Evolutionary conservation across 1,140 invertebrate species (phyloP).

Genomic region (Batillaria attramentaria): DNA sequence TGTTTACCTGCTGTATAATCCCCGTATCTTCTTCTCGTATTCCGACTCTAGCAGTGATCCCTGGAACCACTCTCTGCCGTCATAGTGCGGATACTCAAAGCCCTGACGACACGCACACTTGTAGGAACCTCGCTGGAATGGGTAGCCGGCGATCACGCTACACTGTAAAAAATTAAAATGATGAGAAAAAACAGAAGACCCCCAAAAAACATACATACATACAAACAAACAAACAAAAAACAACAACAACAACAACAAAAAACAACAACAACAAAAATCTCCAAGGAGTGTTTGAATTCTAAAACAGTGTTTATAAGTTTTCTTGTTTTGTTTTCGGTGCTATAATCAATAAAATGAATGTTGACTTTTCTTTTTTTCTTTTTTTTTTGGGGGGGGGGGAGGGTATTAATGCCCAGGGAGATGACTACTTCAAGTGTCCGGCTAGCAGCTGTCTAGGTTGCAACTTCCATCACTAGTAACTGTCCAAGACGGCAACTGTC

Average conservation of each 20-base stretch:
- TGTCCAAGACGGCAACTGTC: not conserved
- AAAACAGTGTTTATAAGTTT: no score
- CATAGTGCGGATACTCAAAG: conserved; percentile 52
- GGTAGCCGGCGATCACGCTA: conserved; percentile 39
- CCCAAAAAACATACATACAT: no score
- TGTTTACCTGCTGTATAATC: conserved; percentile 55
- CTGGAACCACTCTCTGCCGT: conserved; percentile 52
- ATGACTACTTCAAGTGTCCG: not conserved
- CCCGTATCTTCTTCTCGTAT: conserved; percentile 53
- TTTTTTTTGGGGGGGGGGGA: no score
- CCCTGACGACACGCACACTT: conserved; percentile 54
- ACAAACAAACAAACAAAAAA: no score
- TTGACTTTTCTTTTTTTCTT: no score
- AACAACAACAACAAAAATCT: no score
- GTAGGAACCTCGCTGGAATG: conserved; percentile 51
- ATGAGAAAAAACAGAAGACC: not conserved
- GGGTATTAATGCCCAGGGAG: not conserved
- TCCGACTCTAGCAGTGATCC: conserved; percentile 58
- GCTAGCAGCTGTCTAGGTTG: not conserved
- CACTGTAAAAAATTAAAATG: conserved; percentile 51
- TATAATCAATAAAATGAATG: no score
- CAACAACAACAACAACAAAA: no score
- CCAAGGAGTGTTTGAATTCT: not conserved
- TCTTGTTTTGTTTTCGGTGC: no score
- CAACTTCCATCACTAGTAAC: not conserved